Conservation (phyloP, 2,797 vertebrate species). For the Falco rusticolus region DNA sequence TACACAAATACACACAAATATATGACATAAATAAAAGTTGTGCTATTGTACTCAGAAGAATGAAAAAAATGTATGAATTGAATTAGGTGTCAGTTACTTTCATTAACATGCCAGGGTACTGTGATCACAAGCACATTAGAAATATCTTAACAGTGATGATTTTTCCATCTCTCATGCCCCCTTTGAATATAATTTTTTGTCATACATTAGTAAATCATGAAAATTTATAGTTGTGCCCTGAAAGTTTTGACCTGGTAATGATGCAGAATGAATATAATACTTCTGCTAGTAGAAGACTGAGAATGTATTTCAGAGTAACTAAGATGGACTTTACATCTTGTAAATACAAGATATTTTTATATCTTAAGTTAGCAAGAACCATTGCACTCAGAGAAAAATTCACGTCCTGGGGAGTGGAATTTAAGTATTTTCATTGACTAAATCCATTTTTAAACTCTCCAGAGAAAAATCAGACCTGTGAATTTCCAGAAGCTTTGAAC, state of each 20-base stretch:
- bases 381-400: neutral
- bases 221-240: neutral
- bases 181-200: neutral
- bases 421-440: neutral
- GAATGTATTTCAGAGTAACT: neutral
- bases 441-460: neutral
- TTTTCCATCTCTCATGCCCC: neutral
- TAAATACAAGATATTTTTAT: neutral
- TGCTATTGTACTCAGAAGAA: neutral
- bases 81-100: constrained; percentile 20
- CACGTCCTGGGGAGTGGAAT: neutral
- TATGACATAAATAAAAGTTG: neutral
- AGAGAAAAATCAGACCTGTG: neutral
- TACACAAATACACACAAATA: neutral
- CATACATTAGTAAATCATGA: neutral
- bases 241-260: neutral
- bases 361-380: neutral
- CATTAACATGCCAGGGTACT: neutral
- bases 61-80: neutral
- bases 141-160: neutral
- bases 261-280: neutral
- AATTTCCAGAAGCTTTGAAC: neutral
- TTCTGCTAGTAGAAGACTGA: neutral
- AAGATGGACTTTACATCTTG: neutral
- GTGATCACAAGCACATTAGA: neutral